A percentile compares a stretch with the other conserved stretches of the same genome.
Conservation (phyloP, 2,888 invertebrate species). For the Diaphora mendica region DNA sequence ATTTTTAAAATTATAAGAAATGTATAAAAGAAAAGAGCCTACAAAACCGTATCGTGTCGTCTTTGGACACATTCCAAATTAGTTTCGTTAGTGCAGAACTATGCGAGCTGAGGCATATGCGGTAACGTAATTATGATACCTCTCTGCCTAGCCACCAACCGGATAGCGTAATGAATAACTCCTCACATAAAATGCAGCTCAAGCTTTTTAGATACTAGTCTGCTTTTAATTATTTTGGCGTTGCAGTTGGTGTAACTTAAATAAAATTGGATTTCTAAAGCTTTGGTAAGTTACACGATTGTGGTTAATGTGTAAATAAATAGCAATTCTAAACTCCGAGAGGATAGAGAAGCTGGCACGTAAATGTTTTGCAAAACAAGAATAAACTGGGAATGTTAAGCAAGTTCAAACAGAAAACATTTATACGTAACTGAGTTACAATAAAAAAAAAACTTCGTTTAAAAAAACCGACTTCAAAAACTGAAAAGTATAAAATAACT, state of each 20-base stretch:
- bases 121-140: slow-evolving; percentile 70
- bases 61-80: slow-evolving; percentile 67
- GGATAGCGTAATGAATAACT: slow-evolving; percentile 58
- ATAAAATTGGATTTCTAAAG: background rate
- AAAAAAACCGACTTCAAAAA: too few species aligned
- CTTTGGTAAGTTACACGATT: background rate
- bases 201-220: slow-evolving; percentile 25
- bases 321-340: background rate
- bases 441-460: too few species aligned
- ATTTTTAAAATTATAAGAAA: background rate
- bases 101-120: slow-evolving; percentile 52
- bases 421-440: too few species aligned
- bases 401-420: background rate
- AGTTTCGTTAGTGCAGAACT: slow-evolving; percentile 75
- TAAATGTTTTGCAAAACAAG: background rate
- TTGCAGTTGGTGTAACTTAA: slow-evolving; percentile 17
- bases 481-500: too few species aligned
- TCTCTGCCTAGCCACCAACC: slow-evolving; percentile 44
- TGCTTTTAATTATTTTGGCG: slow-evolving; percentile 38
- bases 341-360: background rate
- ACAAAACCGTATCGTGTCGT: slow-evolving; percentile 47
- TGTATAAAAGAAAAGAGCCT: background rate
- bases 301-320: background rate
- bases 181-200: slow-evolving; percentile 57
- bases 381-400: background rate